phyloP scores from a whole-genome alignment of 2,113 vertebrate genomes.

The Columba livia region DNA sequence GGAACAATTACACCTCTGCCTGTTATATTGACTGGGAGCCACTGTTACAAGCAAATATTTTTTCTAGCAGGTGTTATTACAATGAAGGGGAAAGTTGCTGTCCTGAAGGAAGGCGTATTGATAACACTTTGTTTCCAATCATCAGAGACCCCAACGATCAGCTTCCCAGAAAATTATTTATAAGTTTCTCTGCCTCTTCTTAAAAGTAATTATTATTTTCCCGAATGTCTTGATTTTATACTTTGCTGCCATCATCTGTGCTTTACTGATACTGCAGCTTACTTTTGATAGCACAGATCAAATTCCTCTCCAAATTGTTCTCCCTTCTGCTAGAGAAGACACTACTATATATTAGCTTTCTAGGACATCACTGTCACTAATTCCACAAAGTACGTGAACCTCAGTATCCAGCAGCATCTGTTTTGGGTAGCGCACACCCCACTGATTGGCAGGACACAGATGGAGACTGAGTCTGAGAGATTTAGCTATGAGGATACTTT shows the following conservation, averaged over 20 bases:
- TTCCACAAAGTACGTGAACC: not conserved
- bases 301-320: not conserved
- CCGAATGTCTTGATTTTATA: not conserved
- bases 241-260: constrained; percentile 64
- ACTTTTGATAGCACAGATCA: not conserved
- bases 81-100: not conserved
- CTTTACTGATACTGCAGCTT: not conserved
- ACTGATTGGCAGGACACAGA: not conserved
- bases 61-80: not conserved
- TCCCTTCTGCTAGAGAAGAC: not conserved
- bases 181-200: not conserved
- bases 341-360: not conserved
- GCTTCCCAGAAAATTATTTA: not conserved
- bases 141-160: not conserved
- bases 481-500: not conserved
- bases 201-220: not conserved
- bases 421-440: not conserved
- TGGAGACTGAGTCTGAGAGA: not conserved
- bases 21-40: not conserved
- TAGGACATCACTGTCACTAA: not conserved
- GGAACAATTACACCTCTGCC: not conserved
- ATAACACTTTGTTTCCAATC: not conserved
- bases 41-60: not conserved
- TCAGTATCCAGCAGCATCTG: not conserved
- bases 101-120: not conserved